Conservation (phyloP, 2,113 vertebrate species). For the Sitta europaea region DNA sequence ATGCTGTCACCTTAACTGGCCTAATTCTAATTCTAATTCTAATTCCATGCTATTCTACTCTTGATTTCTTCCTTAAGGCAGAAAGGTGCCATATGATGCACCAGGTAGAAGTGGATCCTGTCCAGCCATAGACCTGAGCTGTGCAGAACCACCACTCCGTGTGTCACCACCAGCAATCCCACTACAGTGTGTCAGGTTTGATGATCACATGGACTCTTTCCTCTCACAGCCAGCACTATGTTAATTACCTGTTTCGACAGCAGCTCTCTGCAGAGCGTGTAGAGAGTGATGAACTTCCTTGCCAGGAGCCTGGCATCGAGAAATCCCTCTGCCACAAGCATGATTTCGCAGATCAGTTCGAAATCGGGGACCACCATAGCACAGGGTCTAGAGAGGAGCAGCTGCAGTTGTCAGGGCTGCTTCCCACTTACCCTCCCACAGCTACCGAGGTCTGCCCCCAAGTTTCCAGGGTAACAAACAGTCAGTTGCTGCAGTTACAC, state of each 20-base stretch:
- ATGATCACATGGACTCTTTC: neutral
- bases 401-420: neutral
- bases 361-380: slow-evolving; percentile 80
- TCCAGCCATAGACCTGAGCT: neutral
- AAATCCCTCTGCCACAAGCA: slow-evolving; percentile 80
- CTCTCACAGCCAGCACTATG: neutral
- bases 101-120: neutral
- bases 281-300: slow-evolving; percentile 77
- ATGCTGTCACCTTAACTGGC: neutral
- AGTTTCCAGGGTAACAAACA: neutral
- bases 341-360: slow-evolving; percentile 79
- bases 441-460: neutral
- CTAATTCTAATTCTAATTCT: neutral
- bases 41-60: neutral
- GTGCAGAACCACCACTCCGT: accelerated
- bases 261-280: slow-evolving; percentile 74
- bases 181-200: neutral
- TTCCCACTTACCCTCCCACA: neutral
- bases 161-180: neutral
- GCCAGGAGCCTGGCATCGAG: slow-evolving; percentile 73
- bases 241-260: slow-evolving; percentile 73
- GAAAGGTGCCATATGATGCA: neutral
- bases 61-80: neutral
- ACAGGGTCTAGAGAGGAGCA: slow-evolving; percentile 62
- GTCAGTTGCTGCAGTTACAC: neutral